Base-by-base conservation (phyloP, 2,888 invertebrate genomes). In the Malthinus flaveolus region DNA sequence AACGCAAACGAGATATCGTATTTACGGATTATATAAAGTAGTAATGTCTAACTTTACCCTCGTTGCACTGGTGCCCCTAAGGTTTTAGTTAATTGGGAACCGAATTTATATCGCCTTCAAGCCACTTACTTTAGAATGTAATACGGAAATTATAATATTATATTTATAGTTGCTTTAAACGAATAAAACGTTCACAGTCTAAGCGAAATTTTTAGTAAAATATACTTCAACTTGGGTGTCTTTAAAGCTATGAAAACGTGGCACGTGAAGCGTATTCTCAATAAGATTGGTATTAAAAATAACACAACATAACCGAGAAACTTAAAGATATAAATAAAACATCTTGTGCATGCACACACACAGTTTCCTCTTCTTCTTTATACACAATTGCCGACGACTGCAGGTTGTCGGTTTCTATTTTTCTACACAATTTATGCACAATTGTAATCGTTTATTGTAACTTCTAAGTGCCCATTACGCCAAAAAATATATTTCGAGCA, bases 11-110 rank as follows among this genome's bases (percentile, higher is more conserved):
- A 72, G 75, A 75, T 74, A 73, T 75, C 73, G 73, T 76, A 75
- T 75, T 75, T 73, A 73, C 72, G 72, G 75, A 76, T 76, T 76
- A 74, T 73, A 71, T 71, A 71, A 71, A 73, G 73, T 70, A 71
- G 73, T 72, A 74, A 72, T 70, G 70, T 65, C 72, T 66, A 71
- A 73, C 68, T 74, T 74, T 68, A 68, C 72, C 73, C 73, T 70
- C 68, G 68, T 64, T 64, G 73, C 72, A 69, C 61, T 68, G 69
- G 70, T 71, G 73, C 71, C 74, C 69, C 69, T 65, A 62, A 23
- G 70, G 70, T 71, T 69, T 69, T 67, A 68, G 69, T 75, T 76
- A 76, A 76, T 76, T 74, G 75, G 69, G 70, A 65, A 63, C 65
- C 66, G 68, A 74, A 76, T 75, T 75, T 75, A 75, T 75, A 73